Percentiles rank a stretch among this genome's conserved stretches.
These are phyloP conservation scores for Tetranychus truncatus DNA, from an alignment of 2,888 invertebrate species.

Conservation along the genomic window DNA sequence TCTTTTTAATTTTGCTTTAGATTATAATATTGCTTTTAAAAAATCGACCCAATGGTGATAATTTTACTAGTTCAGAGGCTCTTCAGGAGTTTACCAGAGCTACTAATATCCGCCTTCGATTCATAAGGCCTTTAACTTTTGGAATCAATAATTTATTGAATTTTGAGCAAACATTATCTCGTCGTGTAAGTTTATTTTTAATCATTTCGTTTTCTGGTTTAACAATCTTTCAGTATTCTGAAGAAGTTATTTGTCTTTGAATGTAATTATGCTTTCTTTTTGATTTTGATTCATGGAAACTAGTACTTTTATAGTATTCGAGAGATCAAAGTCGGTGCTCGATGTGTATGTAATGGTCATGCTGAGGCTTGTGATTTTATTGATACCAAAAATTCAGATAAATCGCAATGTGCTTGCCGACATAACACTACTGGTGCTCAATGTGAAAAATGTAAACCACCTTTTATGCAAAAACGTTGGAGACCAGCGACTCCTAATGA, in stretches of 20 bases:
- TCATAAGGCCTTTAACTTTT: conserved; percentile 85
- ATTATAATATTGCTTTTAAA: conserved; percentile 81
- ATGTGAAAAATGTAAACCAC: conserved; percentile 78
- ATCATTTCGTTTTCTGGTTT: not conserved
- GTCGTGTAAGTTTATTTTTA: conserved; percentile 48
- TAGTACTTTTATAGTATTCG: conserved; percentile 92
- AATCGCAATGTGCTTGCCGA: conserved; percentile 76
- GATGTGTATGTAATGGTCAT: conserved; percentile 97
- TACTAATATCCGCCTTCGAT: conserved; percentile 75
- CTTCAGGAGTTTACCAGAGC: conserved; percentile 94
- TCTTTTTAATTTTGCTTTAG: conserved; percentile 34
- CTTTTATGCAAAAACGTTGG: conserved; percentile 77
- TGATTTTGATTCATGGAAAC: conserved; percentile 14
- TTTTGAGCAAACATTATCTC: conserved; percentile 76
- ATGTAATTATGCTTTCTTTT: too few species aligned
- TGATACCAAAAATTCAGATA: conserved; percentile 48
- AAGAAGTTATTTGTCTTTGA: too few species aligned
- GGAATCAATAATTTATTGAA: conserved; percentile 46
- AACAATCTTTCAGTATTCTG: not conserved
- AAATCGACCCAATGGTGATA: conserved; percentile 73
- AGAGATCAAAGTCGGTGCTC: conserved; percentile 92
- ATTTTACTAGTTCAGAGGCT: conserved; percentile 77
- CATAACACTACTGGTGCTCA: conserved; percentile 93
- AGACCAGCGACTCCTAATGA: conserved; percentile 64
- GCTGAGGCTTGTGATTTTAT: conserved; percentile 57